These are phyloP conservation scores for Lycocerus yunnanus DNA, from an alignment of 2,888 invertebrate species.

Conservation along the genomic window DNA sequence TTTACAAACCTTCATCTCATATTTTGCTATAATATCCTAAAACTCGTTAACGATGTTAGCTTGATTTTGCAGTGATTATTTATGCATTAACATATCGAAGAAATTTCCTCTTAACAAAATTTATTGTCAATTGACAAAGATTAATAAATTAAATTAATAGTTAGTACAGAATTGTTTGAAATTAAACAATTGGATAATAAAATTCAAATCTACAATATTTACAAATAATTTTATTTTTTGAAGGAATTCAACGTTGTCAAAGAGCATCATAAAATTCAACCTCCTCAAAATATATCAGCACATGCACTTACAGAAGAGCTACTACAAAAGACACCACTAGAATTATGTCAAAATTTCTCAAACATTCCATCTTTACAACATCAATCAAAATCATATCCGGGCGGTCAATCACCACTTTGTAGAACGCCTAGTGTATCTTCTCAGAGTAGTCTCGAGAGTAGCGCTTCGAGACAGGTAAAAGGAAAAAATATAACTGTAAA, in stretches of 20 bases:
- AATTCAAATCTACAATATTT: no score
- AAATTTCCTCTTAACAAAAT: background rate
- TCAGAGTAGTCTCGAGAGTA: conserved; percentile 81
- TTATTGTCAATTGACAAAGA: no score
- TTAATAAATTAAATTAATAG: no score
- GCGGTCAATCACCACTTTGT: conserved; percentile 64
- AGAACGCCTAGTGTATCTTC: conserved; percentile 82
- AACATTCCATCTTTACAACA: conserved; percentile 63
- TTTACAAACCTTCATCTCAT: background rate
- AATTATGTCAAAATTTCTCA: conserved; percentile 60
- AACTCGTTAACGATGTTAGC: background rate
- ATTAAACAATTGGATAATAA: no score
- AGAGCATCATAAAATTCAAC: conserved; percentile 67
- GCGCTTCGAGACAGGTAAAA: conserved; percentile 61
- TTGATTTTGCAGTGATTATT: background rate
- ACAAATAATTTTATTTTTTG: conserved; percentile 35
- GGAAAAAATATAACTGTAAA: background rate
- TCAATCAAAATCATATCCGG: conserved; percentile 69
- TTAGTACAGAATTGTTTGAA: no score
- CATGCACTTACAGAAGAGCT: conserved; percentile 52
- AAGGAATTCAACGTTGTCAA: conserved; percentile 70
- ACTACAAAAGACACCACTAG: conserved; percentile 58
- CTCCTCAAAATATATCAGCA: conserved; percentile 57
- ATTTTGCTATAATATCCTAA: background rate
- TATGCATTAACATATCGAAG: background rate